Conservation (phyloP, 2,888 invertebrate species). For the Torymus auratus region DNA sequence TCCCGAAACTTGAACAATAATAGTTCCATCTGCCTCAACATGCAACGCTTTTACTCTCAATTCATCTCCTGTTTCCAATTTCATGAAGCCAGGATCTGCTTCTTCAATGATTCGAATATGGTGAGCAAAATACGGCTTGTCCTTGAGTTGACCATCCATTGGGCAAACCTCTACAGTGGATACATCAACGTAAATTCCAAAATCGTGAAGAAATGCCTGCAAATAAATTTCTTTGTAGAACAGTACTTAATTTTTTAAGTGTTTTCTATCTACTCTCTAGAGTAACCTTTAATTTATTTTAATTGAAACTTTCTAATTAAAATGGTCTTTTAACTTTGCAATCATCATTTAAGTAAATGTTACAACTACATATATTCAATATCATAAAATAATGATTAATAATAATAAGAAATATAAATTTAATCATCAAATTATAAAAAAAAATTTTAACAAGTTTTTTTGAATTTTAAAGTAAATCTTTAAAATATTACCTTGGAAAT, state of each 20-base stretch:
- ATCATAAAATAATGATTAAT: no score
- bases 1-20: constrained; percentile 24
- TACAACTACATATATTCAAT: no score
- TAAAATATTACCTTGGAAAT: constrained; percentile 9
- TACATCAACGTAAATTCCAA: constrained; percentile 43
- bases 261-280: no score
- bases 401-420: no score
- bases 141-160: constrained; percentile 50
- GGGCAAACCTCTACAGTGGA: constrained; percentile 31
- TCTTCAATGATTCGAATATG: constrained; percentile 59
- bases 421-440: no score
- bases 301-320: no score
- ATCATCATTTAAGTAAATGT: no score
- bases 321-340: no score
- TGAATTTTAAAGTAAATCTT: no score
- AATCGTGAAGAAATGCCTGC: constrained; percentile 48
- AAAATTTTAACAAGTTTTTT: no score
- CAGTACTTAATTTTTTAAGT: no score
- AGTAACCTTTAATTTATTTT: no score
- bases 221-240: background rate
- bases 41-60: constrained; percentile 61
- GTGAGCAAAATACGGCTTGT: constrained; percentile 53
- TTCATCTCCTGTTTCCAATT: constrained; percentile 44
- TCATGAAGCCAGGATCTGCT: constrained; percentile 31
- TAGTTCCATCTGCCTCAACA: constrained; percentile 28